Evolutionary conservation across 2,113 vertebrate genomes (phyloP).

Genomic region (Cyprinodon brontotheroides): DNA sequence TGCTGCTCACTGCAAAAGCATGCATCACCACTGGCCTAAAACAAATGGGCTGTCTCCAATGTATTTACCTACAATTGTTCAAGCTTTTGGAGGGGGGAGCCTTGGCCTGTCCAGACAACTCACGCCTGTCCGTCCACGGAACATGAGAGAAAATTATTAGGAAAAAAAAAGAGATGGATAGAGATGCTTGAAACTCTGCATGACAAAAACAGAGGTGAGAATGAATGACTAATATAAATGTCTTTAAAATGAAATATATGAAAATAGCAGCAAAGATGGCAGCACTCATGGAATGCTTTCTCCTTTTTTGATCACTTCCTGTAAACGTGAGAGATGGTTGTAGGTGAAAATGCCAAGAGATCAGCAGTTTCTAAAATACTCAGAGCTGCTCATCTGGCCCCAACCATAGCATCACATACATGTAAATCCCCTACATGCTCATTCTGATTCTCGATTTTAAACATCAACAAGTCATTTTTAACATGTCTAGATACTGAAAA

Average conservation of each 20-base stretch:
- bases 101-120: slow-evolving; percentile 69
- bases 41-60: slow-evolving; percentile 81
- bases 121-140: slow-evolving; percentile 66
- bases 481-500: not conserved
- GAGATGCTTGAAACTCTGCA: slow-evolving; percentile 19
- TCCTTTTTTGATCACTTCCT: not conserved
- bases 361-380: not conserved
- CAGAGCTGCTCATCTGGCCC: too few species aligned
- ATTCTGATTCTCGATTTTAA: not conserved
- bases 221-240: not conserved
- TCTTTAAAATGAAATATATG: not conserved
- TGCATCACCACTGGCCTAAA: slow-evolving; percentile 81
- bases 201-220: slow-evolving; percentile 24
- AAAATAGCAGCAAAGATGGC: not conserved
- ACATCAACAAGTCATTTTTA: not conserved
- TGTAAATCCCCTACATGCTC: not conserved
- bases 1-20: slow-evolving; percentile 85
- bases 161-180: slow-evolving; percentile 2
- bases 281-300: not conserved
- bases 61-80: slow-evolving; percentile 86
- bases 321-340: not conserved
- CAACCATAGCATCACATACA: not conserved
- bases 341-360: not conserved
- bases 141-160: slow-evolving; percentile 33
- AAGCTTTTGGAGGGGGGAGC: slow-evolving; percentile 76